Base-by-base conservation (phyloP, 2,113 vertebrate species). In the Irena cyanogastra region DNA sequence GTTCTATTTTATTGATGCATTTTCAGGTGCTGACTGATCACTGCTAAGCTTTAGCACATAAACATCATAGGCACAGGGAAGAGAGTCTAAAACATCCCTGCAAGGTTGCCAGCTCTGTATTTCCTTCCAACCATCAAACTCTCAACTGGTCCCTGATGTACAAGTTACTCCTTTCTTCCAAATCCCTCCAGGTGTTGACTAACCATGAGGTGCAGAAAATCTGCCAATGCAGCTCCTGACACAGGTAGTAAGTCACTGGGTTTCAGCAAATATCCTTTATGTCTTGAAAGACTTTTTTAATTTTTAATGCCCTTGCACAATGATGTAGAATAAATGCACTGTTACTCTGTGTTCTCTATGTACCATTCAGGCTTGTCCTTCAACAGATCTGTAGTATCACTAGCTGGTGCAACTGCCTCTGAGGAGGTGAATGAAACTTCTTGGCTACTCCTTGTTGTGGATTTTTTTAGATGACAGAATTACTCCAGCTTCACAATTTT, bases 381-480 rank as follows among this genome's bases (percentile, higher is more conserved):
- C 50, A 57, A 26, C 18, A 80, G 18, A 27, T 42, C 53, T 69
- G 1, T 27, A 56, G 26, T 16, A 54, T 6, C 15, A 8, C 68
- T 49, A 52, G 13, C 31, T 69, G 35, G 7, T 63, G 52, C 66
- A 54, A 39, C 21, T 56, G 21, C 39, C 42, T 44, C 27, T 75
- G 41, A 75, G 41, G n/a, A 84, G 28, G 10, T 44, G 37, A 83
- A 35, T 41, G 23, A 42, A 82, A 82, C 20, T 72, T 57, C 11
- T 28, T 1, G 2, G 28, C 50, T 30, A 47, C 5, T 4, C 5
- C 19, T 68, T 66, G 27, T 9, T 0, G 2, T 31, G 11, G 41
- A 4, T 44, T 71, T 90, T 90, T 88, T 52, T 49, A 83, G 44
- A 28, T 52, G 19, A 44, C 22, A 65, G 11, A 72, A 83, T 61